Percentiles rank a stretch among this genome's conserved stretches.
phyloP scores from a whole-genome alignment of 2,797 vertebrate genomes.

The Sebastes diploproa region DNA sequence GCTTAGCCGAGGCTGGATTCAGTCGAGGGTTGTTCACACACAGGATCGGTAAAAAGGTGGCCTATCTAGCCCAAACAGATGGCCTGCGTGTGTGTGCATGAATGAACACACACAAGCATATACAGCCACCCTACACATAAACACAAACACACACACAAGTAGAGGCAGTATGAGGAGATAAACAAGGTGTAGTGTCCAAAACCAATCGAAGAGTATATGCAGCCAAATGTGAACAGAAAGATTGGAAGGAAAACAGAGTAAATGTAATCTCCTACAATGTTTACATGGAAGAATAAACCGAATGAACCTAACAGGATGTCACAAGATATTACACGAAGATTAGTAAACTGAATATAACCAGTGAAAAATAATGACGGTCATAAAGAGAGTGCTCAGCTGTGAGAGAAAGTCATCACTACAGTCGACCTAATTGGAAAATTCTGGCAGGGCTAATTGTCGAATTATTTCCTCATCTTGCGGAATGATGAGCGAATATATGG shows the following conservation, averaged over 20 bases:
- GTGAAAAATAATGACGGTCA: neutral
- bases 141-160: neutral
- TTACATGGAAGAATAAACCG: slow-evolving; percentile 12
- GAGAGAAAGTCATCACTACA: neutral
- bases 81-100: slow-evolving; percentile 62
- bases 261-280: slow-evolving; percentile 2
- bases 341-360: neutral
- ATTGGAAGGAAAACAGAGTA: neutral
- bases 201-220: slow-evolving; percentile 33
- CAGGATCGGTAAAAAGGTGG: slow-evolving; percentile 56
- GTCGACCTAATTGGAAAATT: slow-evolving; percentile 29
- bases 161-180: slow-evolving; percentile 27
- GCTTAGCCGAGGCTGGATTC: slow-evolving; percentile 33
- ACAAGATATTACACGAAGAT: slow-evolving; percentile 6
- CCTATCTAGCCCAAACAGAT: slow-evolving; percentile 78
- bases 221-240: slow-evolving; percentile 35
- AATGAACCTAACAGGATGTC: slow-evolving; percentile 3
- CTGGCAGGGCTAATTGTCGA: slow-evolving; percentile 27
- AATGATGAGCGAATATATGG: slow-evolving; percentile 33
- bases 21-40: slow-evolving; percentile 43
- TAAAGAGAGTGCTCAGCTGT: slow-evolving; percentile 20
- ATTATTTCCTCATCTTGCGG: slow-evolving; percentile 29
- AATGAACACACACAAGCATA: slow-evolving; percentile 50
- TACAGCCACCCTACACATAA: slow-evolving; percentile 11
- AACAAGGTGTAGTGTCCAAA: slow-evolving; percentile 44